Evolutionary conservation across 2,113 vertebrate genomes (phyloP), one percentile per base, ranked within the genome.

Genomic region (Notothenia coriiceps): DNA sequence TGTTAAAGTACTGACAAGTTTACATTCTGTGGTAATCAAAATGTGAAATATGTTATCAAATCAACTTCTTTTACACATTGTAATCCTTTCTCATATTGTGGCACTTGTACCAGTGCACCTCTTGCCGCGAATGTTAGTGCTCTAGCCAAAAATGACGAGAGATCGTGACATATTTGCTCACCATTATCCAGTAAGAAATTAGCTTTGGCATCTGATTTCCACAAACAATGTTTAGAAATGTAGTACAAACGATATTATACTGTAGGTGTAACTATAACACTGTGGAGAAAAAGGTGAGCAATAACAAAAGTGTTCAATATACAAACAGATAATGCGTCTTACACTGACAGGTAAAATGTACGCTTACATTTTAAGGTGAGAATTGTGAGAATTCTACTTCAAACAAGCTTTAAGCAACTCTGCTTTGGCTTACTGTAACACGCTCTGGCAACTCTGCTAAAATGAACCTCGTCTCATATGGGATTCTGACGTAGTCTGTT

Each of bases 201-300:
- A 71, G 80, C 90, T 94, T 93, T 92, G 92, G 90, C 88, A 80
- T 87, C 77, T 77, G 68, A 79, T 84, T 87, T 73, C 56, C 76
- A 86, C 55, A 82, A 79, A 69, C 55, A 70, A 80, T 76, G 66
- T 64, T 85, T 70, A 74, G 49, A 87, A 85, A 87, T 85, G 47
- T 86, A 83, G 47, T 86, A 83, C 70, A 88, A 88, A 86, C 22
- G 4, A 74, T 74, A 79, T 68, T 43, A 78, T 88, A 72, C 61
- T 84, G 63, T 69, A 66, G 50, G 49, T 70, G 54, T 68, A 73
- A 68, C 61, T 66, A 54, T 80, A 88, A 88, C 79, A 83, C 82
- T 82, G 59, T 71, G 51, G 70, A 83, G 61, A 70, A 77, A 29
- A 81, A 83, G 9, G 79, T 83, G 77, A 85, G 77, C 69, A 33